phyloP scores from a whole-genome alignment of 1,140 invertebrate genomes.

The Eupristina koningsbergeri region DNA sequence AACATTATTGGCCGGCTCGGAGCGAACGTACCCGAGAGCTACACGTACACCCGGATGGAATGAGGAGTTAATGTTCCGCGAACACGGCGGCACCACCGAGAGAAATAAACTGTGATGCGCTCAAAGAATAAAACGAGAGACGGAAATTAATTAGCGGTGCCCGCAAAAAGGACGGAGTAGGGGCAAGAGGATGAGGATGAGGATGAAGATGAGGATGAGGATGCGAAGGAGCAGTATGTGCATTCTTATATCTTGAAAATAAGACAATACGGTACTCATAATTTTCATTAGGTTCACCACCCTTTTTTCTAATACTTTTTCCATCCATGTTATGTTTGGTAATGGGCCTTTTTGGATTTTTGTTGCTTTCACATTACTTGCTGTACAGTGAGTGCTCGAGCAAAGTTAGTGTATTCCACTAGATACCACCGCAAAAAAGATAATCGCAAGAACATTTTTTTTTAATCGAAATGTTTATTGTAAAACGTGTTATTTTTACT shows the following conservation, averaged over 20 bases:
- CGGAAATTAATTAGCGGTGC: constrained; percentile 47
- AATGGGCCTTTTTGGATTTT: not conserved
- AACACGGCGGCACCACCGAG: constrained; percentile 6
- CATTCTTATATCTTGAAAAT: constrained; percentile 13
- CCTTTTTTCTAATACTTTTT: not conserved
- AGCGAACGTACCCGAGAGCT: not conserved
- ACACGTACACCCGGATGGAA: not conserved
- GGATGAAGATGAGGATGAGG: too few relatives aligned
- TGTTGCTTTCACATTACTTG: not conserved
- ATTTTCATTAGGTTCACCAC: constrained; percentile 26
- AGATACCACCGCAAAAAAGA: too few relatives aligned
- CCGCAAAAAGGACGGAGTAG: not conserved
- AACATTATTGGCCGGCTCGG: not conserved
- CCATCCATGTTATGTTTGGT: not conserved
- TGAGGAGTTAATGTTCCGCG: constrained; percentile 44
- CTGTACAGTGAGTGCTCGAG: too few relatives aligned
- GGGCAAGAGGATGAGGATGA: too few relatives aligned
- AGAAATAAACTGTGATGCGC: constrained; percentile 30
- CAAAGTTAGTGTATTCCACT: too few relatives aligned
- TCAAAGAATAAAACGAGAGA: constrained; percentile 40
- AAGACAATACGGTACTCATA: not conserved
- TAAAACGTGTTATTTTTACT: not conserved
- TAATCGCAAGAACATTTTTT: not conserved
- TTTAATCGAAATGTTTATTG: not conserved
- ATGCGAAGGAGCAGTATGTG: too few relatives aligned